These are phyloP conservation scores for Bagarius yarrelli DNA, from an alignment of 2,113 vertebrate species.

Conservation along the genomic window DNA sequence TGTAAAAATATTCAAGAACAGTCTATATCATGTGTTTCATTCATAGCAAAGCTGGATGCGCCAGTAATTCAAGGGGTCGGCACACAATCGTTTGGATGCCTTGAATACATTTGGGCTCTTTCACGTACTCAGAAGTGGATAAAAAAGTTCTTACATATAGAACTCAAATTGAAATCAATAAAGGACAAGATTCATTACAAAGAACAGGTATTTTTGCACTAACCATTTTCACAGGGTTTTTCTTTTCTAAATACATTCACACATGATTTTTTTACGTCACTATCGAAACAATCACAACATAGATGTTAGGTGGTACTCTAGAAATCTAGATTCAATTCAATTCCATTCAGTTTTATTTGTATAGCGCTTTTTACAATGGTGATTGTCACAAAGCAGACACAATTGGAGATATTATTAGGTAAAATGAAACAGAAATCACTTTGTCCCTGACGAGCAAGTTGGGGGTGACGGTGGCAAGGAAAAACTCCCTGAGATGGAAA, in stretches of 20 bases:
- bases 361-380: no score
- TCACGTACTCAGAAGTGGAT: slow-evolving; percentile 61
- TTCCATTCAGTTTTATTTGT: no score
- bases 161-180: slow-evolving; percentile 55
- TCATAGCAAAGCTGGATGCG: slow-evolving; percentile 67
- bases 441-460: no score
- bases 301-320: no score
- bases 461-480: no score
- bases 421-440: no score
- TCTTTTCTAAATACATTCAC: background rate
- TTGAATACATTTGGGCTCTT: slow-evolving; percentile 64
- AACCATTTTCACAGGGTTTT: background rate
- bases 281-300: no score
- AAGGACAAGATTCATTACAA: slow-evolving; percentile 36
- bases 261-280: no score
- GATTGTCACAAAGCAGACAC: no score
- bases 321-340: no score
- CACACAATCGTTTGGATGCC: slow-evolving; percentile 55
- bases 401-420: no score
- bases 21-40: slow-evolving; percentile 15
- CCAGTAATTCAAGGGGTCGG: slow-evolving; percentile 57
- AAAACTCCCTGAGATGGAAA: no score
- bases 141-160: slow-evolving; percentile 3
- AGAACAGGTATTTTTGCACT: slow-evolving; percentile 31
- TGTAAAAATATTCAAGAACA: slow-evolving; percentile 12